Conservation (phyloP, 1,140 invertebrate genomes). For the Manduca sexta region DNA sequence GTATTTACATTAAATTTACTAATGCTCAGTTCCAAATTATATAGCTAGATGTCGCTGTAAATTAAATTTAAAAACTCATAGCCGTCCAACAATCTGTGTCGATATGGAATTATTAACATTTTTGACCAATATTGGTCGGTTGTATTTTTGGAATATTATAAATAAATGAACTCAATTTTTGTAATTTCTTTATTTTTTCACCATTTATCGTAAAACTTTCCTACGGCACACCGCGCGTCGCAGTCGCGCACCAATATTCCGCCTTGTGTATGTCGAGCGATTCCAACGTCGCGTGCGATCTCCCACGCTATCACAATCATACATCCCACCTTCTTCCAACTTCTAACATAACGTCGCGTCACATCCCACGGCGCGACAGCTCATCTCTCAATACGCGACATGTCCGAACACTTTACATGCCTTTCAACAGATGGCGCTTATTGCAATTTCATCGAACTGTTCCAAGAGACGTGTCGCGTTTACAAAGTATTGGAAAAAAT, state of each 20-base stretch:
- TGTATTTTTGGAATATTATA: background rate
- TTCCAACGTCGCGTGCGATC: background rate
- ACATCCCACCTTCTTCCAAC: background rate
- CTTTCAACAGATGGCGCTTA: constrained; percentile 11
- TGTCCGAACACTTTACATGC: constrained; percentile 13
- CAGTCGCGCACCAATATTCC: constrained; percentile 66
- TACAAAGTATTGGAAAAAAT: constrained; percentile 15
- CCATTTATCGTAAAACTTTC: constrained; percentile 72
- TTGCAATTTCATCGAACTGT: background rate
- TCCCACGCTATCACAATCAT: background rate
- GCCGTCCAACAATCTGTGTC: too few species aligned
- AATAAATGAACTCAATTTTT: constrained; percentile 37
- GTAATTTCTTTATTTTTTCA: constrained; percentile 72
- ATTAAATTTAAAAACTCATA: too few species aligned
- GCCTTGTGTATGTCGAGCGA: constrained; percentile 65
- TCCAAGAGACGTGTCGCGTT: constrained; percentile 16
- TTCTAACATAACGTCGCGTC: background rate
- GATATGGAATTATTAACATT: too few species aligned
- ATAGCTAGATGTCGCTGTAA: too few species aligned
- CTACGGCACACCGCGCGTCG: constrained; percentile 67
- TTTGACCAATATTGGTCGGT: too few species aligned
- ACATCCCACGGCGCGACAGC: constrained; percentile 21
- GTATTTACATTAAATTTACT: too few species aligned
- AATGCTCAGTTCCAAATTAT: too few species aligned
- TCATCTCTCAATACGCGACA: constrained; percentile 18